Conservation (phyloP, 2,797 vertebrate genomes). For the Amazonetta brasiliensis region DNA sequence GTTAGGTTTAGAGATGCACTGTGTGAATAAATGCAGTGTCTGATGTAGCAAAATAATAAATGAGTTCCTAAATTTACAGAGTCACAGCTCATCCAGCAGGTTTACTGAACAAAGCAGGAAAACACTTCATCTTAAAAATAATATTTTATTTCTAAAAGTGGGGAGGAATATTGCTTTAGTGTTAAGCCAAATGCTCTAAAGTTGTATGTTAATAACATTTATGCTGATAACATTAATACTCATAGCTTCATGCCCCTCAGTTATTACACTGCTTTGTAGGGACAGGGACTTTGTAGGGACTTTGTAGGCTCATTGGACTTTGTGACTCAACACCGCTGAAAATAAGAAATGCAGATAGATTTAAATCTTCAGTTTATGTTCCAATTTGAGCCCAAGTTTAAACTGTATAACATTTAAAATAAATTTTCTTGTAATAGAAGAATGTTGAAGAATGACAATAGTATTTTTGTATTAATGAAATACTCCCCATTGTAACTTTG, state of each 20-base stretch:
- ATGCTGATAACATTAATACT: neutral
- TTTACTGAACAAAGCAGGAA: conserved; percentile 66
- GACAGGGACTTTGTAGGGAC: too few relatives aligned
- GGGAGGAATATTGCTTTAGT: neutral
- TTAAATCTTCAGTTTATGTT: neutral
- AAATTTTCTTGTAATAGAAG: neutral
- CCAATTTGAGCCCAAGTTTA: neutral
- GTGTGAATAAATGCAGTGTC: conserved; percentile 78
- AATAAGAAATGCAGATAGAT: neutral
- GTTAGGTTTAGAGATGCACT: conserved; percentile 71
- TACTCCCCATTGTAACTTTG: neutral
- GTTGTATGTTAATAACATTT: neutral
- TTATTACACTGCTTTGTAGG: neutral
- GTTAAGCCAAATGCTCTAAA: neutral
- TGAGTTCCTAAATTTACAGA: conserved; percentile 80
- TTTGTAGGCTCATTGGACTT: neutral
- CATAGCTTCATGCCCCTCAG: neutral
- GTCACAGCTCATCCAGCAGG: conserved; percentile 61
- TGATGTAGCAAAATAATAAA: conserved; percentile 78
- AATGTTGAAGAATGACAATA: neutral
- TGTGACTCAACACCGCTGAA: neutral
- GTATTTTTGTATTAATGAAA: neutral
- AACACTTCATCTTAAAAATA: conserved; percentile 30
- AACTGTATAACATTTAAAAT: neutral
- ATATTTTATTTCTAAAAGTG: neutral